Percentiles rank a stretch among this genome's conserved stretches.
Evolutionary conservation across 1,140 invertebrate species (phyloP).

Genomic region (Telenomus remus): DNA sequence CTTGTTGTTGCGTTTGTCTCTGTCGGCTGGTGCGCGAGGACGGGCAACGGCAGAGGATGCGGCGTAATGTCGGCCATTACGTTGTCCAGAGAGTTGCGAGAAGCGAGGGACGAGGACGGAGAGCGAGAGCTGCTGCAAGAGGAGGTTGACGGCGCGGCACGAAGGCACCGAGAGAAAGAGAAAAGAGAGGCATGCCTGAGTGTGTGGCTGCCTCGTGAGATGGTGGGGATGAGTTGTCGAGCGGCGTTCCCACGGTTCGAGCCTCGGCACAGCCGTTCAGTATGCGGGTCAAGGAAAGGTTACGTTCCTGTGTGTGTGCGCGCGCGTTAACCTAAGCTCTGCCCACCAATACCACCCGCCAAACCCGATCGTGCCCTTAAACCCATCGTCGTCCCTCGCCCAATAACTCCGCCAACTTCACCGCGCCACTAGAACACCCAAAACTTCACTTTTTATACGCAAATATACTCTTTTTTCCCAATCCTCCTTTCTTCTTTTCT

Average conservation of each 20-base stretch:
- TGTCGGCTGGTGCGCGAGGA: not conserved
- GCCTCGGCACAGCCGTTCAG: slow-evolving; percentile 75
- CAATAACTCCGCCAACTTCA: no score
- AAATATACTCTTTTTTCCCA: no score
- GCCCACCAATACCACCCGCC: slow-evolving; percentile 65
- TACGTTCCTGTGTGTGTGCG: slow-evolving; percentile 67
- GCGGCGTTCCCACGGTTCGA: slow-evolving; percentile 76
- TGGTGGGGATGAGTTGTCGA: slow-evolving; percentile 72
- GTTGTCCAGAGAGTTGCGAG: slow-evolving; percentile 63
- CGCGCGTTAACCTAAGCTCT: slow-evolving; percentile 52
- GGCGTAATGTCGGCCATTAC: slow-evolving; percentile 70
- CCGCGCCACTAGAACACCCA: no score
- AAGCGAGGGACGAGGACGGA: slow-evolving; percentile 42
- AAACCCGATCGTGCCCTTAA: slow-evolving; percentile 54
- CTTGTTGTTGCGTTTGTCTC: slow-evolving; percentile 3
- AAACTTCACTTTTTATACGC: no score
- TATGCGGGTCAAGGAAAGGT: slow-evolving; percentile 77
- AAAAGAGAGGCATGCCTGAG: slow-evolving; percentile 60
- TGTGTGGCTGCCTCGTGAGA: slow-evolving; percentile 17
- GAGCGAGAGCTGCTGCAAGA: slow-evolving; percentile 22
- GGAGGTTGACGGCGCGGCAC: slow-evolving; percentile 49
- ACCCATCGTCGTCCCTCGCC: slow-evolving; percentile 2
- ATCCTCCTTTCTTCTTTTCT: no score
- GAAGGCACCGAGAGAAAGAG: slow-evolving; percentile 51
- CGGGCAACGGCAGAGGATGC: slow-evolving; percentile 63